These are phyloP conservation scores for Rhinella marina DNA, from an alignment of 2,797 vertebrate genomes.

Conservation along the genomic window DNA sequence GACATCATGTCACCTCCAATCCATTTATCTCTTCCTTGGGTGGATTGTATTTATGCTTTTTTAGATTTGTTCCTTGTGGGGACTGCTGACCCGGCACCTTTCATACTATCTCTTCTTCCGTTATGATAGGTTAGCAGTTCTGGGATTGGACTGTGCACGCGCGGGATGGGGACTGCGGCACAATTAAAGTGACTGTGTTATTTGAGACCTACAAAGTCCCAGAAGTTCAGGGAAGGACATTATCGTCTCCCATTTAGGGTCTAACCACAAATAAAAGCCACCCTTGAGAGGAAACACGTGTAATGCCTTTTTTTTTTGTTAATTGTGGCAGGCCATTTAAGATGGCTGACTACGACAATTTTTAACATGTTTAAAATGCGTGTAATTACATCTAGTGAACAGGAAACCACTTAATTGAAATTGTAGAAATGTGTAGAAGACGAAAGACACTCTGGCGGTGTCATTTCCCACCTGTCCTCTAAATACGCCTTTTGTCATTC, in stretches of 20 bases:
- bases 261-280: constrained; percentile 58
- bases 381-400: constrained; percentile 46
- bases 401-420: constrained; percentile 46
- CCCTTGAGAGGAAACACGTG: constrained; percentile 53
- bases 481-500: constrained; percentile 21
- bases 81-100: constrained; percentile 67
- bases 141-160: constrained; percentile 61
- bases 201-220: constrained; percentile 61
- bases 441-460: constrained; percentile 11
- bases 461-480: constrained; percentile 34
- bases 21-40: constrained; percentile 65
- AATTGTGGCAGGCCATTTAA: constrained; percentile 47
- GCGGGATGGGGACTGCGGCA: constrained; percentile 55
- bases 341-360: constrained; percentile 51
- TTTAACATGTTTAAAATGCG: constrained; percentile 41
- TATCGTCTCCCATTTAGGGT: constrained; percentile 47
- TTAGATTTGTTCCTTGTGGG: constrained; percentile 63
- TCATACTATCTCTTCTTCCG: constrained; percentile 49
- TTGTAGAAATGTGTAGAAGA: constrained; percentile 34
- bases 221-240: constrained; percentile 49
- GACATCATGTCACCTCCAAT: constrained; percentile 71
- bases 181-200: constrained; percentile 64
- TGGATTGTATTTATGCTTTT: constrained; percentile 66
- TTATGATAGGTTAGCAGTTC: constrained; percentile 63
- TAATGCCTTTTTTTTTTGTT: constrained; percentile 43